Conservation (phyloP, 2,797 vertebrate genomes). For the Myiotriccus ornatus region DNA sequence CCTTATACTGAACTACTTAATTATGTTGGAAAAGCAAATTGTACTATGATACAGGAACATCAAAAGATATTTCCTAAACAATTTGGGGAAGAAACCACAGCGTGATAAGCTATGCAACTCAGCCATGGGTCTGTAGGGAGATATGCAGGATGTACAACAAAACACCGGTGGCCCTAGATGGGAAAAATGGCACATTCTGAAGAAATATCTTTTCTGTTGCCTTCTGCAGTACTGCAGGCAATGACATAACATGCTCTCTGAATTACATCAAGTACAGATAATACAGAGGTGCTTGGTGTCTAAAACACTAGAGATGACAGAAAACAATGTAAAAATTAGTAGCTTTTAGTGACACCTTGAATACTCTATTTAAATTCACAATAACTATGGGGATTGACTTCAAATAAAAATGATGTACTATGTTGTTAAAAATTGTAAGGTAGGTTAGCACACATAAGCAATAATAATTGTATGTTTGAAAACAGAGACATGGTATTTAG, state of each 20-base stretch:
- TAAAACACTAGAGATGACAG: neutral
- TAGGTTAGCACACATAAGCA: neutral
- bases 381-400: neutral
- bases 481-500: neutral
- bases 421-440: neutral
- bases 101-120: neutral
- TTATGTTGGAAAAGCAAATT: neutral
- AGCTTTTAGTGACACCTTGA: neutral
- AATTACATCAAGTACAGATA: neutral
- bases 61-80: neutral
- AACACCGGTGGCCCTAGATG: neutral
- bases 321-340: neutral
- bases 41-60: neutral
- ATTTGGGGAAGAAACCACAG: neutral
- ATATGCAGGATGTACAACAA: neutral
- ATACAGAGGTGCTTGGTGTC: neutral
- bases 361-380: neutral
- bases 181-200: neutral
- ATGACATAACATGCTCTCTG: fast-evolving
- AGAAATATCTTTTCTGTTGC: neutral
- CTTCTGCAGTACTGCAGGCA: neutral
- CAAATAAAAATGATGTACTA: neutral
- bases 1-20: neutral
- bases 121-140: neutral
- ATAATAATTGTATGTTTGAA: neutral